A percentile compares a stretch with the other conserved stretches of the same genome.
These are phyloP conservation scores for Hoplias malabaricus DNA, from an alignment of 2,113 vertebrate genomes.

Conservation along the genomic window DNA sequence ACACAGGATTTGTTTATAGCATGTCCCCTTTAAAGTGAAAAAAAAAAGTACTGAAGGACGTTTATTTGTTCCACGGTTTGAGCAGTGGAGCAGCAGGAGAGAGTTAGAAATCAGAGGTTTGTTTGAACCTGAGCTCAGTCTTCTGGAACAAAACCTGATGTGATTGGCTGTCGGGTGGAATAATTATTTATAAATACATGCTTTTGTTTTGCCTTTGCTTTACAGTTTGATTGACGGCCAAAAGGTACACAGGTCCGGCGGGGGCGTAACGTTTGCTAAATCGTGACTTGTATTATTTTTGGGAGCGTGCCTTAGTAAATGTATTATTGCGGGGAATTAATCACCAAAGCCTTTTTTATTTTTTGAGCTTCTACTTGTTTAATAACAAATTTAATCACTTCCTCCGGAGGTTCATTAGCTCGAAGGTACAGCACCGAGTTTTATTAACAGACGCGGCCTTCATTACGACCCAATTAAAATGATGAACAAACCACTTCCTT, in stretches of 20 bases:
- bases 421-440: slow-evolving; percentile 59
- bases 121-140: background rate
- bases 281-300: slow-evolving; percentile 53
- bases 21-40: too few species aligned
- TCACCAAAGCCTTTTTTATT: slow-evolving; percentile 50
- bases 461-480: slow-evolving; percentile 65
- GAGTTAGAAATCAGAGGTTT: too few species aligned
- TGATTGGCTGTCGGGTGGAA: background rate
- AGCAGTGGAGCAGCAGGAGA: too few species aligned
- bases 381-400: slow-evolving; percentile 70
- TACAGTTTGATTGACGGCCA: slow-evolving; percentile 37
- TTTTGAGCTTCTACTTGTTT: slow-evolving; percentile 67
- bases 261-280: slow-evolving; percentile 51
- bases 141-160: background rate
- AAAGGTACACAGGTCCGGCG: slow-evolving; percentile 13
- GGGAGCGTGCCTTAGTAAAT: slow-evolving; percentile 45
- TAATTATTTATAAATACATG: background rate
- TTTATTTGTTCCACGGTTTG: background rate
- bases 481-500: slow-evolving; percentile 50
- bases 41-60: too few species aligned
- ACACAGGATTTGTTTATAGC: too few species aligned
- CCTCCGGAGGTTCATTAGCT: slow-evolving; percentile 61
- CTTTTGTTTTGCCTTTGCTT: background rate
- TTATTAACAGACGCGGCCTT: slow-evolving; percentile 63
- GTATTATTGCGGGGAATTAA: slow-evolving; percentile 56